Evolutionary conservation across 2,888 invertebrate genomes (phyloP).

Genomic region (Cancer borealis): DNA sequence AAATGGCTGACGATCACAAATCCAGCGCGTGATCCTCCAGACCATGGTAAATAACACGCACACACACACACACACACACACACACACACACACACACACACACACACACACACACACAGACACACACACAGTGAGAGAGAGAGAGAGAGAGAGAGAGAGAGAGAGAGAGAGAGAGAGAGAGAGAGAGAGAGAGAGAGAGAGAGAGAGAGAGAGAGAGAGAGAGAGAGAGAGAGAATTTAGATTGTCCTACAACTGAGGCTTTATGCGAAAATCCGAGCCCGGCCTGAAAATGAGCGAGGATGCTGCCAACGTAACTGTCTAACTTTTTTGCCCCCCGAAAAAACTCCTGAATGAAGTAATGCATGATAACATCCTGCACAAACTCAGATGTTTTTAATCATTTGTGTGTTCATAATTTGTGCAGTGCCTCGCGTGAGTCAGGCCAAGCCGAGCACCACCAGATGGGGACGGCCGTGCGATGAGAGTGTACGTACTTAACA

Average conservation of each 20-base stretch:
- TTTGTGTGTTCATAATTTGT: not conserved
- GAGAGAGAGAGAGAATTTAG: not conserved
- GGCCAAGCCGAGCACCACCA: too few relatives aligned
- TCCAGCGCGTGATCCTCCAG: too few relatives aligned
- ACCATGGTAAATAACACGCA: too few relatives aligned
- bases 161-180: not conserved
- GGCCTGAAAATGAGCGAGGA: not conserved
- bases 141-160: not conserved
- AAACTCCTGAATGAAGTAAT: not conserved
- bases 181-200: not conserved
- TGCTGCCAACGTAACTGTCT: not conserved
- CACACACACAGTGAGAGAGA: not conserved
- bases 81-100: not conserved
- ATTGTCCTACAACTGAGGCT: not conserved
- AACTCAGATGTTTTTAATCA: not conserved
- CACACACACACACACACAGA: not conserved
- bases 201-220: not conserved
- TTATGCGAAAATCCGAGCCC: not conserved
- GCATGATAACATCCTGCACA: not conserved
- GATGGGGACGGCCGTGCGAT: too few relatives aligned
- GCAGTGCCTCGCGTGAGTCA: not conserved
- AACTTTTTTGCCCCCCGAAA: not conserved
- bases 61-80: too few relatives aligned
- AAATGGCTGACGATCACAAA: too few relatives aligned
- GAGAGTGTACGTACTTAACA: too few relatives aligned